phyloP scores from a whole-genome alignment of 2,888 invertebrate species.

The Ommatoiulus sabulosus region DNA sequence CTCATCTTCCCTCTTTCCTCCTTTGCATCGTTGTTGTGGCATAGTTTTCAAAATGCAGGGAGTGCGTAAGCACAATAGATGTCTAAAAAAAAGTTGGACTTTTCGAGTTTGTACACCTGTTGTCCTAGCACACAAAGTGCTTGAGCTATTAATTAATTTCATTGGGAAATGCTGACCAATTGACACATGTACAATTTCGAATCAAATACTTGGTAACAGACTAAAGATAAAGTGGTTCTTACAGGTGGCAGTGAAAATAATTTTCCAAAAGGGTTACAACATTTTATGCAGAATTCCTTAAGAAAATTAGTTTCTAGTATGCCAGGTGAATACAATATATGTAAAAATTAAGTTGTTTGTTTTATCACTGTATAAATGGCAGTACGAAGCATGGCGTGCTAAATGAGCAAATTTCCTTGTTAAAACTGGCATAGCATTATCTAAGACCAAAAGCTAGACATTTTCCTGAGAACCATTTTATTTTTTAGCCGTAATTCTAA shows the following conservation, averaged over 20 bases:
- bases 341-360: too few relatives aligned
- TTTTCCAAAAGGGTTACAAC: too few relatives aligned
- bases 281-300: too few relatives aligned
- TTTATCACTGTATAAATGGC: too few relatives aligned
- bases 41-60: conserved; percentile 27
- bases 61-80: background rate
- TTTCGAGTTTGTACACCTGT: background rate
- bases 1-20: background rate
- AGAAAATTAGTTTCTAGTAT: too few relatives aligned
- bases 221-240: background rate
- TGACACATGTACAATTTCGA: background rate
- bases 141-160: background rate
- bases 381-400: too few relatives aligned
- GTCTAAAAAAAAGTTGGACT: background rate
- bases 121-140: conserved; percentile 2
- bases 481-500: background rate
- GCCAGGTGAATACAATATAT: too few relatives aligned
- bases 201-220: background rate
- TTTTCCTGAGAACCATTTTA: background rate
- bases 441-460: background rate
- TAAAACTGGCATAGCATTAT: too few relatives aligned
- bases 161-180: background rate
- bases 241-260: background rate
- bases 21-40: background rate
- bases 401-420: too few relatives aligned